Conservation (phyloP, 2,888 invertebrate genomes). For the Sinhomidia bicolor region DNA sequence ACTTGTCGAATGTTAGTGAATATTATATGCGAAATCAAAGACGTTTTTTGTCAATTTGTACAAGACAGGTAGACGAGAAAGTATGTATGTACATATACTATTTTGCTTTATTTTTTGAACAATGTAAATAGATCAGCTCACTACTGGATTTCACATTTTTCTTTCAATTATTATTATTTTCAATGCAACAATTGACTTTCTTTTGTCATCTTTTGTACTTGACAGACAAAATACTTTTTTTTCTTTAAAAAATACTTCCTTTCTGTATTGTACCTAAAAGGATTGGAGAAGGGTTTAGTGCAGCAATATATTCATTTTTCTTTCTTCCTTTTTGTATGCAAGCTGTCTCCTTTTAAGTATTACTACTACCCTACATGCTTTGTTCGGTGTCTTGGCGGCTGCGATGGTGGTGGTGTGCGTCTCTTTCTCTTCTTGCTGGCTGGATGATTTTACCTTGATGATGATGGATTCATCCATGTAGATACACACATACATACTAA, state of each 20-base stretch:
- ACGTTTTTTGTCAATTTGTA: too few species aligned
- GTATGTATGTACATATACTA: too few species aligned
- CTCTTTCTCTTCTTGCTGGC: background rate
- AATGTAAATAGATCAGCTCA: background rate
- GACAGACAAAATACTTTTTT: background rate
- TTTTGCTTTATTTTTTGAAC: background rate
- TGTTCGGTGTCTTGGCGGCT: too few species aligned
- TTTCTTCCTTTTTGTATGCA: constrained; percentile 25
- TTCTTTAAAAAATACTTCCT: background rate
- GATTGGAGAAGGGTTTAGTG: background rate
- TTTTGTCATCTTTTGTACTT: constrained; percentile 12
- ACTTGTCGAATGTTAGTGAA: too few species aligned
- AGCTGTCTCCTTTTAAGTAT: background rate
- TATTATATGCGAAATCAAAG: too few species aligned
- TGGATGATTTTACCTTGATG: background rate
- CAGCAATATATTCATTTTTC: background rate
- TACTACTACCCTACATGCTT: too few species aligned
- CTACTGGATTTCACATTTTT: background rate
- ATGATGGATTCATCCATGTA: constrained; percentile 9
- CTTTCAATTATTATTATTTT: background rate
- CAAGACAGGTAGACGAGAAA: too few species aligned
- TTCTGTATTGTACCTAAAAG: background rate
- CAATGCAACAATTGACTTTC: constrained; percentile 24
- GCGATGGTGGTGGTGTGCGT: background rate
- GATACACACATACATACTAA: background rate